A percentile compares a stretch with the other conserved stretches of the same genome.
phyloP scores from a whole-genome alignment of 2,797 vertebrate genomes.

The Dallia pectoralis region DNA sequence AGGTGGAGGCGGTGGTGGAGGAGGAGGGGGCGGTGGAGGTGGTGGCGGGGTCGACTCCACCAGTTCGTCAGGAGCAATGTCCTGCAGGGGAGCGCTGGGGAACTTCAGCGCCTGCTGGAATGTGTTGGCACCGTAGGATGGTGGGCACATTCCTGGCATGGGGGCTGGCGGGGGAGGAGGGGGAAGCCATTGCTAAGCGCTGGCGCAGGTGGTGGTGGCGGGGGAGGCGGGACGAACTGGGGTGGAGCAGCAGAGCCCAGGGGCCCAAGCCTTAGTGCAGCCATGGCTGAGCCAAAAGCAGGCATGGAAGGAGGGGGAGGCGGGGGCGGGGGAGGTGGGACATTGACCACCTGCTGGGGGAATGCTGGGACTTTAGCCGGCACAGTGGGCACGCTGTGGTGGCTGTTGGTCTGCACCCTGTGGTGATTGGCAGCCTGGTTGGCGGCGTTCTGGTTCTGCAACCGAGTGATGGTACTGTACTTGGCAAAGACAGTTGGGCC shows the following conservation, averaged over 20 bases:
- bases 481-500: slow-evolving; percentile 82
- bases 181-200: slow-evolving; percentile 30
- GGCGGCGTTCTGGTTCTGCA: slow-evolving; percentile 73
- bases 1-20: slow-evolving; percentile 56
- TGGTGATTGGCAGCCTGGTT: slow-evolving; percentile 70
- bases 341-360: slow-evolving; percentile 54
- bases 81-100: slow-evolving; percentile 77
- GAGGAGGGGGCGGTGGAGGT: slow-evolving; percentile 57
- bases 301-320: slow-evolving; percentile 79
- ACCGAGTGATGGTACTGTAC: slow-evolving; percentile 87
- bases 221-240: slow-evolving; percentile 46
- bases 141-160: slow-evolving; percentile 25
- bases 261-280: slow-evolving; percentile 76
- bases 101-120: slow-evolving; percentile 70
- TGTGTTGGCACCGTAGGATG: slow-evolving; percentile 28
- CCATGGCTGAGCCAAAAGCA: slow-evolving; percentile 85
- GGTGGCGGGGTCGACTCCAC: slow-evolving; percentile 55
- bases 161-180: slow-evolving; percentile 36
- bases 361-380: slow-evolving; percentile 36
- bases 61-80: slow-evolving; percentile 46
- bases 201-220: slow-evolving; percentile 22
- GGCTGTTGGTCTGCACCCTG: slow-evolving; percentile 37
- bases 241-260: slow-evolving; percentile 58
- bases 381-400: slow-evolving; percentile 48
- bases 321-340: slow-evolving; percentile 81